Percentiles rank a stretch among this genome's conserved stretches.
Conservation (phyloP, 2,113 vertebrate species). For the Scartelaos histophorus region DNA sequence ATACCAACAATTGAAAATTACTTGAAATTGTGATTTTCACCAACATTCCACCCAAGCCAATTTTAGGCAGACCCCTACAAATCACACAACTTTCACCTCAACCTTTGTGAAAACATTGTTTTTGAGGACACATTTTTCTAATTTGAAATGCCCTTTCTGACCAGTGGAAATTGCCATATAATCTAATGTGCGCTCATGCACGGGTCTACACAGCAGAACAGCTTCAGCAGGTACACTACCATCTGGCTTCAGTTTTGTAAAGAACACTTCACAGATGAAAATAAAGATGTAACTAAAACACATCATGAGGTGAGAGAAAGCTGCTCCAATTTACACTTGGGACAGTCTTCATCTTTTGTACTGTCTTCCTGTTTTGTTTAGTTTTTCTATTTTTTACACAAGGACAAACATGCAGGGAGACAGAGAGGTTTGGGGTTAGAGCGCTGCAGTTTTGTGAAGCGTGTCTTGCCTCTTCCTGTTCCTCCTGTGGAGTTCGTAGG, state of each 20-base stretch:
- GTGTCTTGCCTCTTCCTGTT: conserved; percentile 58
- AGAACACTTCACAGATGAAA: not conserved
- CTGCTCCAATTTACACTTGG: conserved; percentile 45
- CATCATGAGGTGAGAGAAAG: conserved; percentile 14
- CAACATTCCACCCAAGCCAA: too few relatives aligned
- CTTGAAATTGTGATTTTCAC: too few relatives aligned
- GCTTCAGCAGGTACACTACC: not conserved
- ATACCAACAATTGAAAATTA: too few relatives aligned
- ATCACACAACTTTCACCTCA: too few relatives aligned
- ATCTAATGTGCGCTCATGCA: not conserved
- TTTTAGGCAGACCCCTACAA: too few relatives aligned
- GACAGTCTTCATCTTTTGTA: conserved; percentile 45
- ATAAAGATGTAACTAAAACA: conserved; percentile 18
- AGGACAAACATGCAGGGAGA: conserved; percentile 65
- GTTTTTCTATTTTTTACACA: conserved; percentile 63
- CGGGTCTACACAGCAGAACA: not conserved
- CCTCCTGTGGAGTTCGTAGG: conserved; percentile 59
- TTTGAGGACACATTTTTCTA: not conserved
- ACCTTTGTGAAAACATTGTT: not conserved
- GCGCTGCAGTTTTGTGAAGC: conserved; percentile 56
- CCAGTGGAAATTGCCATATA: not conserved
- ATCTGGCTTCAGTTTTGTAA: not conserved
- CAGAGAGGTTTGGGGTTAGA: conserved; percentile 44
- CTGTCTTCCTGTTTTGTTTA: conserved; percentile 13
- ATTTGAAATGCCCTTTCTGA: not conserved